A percentile compares a stretch with the other conserved stretches of the same genome.
phyloP scores from a whole-genome alignment of 1,140 invertebrate genomes.

The Brachionus calyciflorus region DNA sequence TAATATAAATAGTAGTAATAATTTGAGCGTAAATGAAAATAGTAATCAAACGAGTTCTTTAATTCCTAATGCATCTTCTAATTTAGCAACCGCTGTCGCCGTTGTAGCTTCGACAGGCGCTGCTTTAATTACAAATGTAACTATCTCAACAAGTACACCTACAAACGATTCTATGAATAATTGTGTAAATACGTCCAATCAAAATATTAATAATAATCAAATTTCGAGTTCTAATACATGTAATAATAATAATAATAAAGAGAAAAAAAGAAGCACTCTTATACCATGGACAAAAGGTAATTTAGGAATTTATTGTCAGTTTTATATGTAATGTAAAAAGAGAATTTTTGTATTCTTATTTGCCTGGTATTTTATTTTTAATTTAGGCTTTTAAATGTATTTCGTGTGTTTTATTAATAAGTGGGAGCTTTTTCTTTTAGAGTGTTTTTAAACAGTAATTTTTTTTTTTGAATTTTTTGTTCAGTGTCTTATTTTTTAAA shows the following conservation, averaged over 20 bases:
- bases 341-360: neutral
- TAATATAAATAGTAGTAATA: neutral
- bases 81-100: neutral
- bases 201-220: too few relatives aligned
- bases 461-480: too few relatives aligned
- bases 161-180: neutral
- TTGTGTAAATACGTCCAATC: neutral
- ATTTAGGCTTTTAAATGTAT: too few relatives aligned
- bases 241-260: neutral
- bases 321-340: neutral
- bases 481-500: neutral
- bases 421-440: too few relatives aligned
- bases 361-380: too few relatives aligned
- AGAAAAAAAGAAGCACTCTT: slow-evolving; percentile 42
- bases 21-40: neutral
- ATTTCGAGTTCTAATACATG: neutral
- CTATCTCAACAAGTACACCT: neutral
- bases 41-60: neutral
- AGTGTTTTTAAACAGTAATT: too few relatives aligned
- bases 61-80: slow-evolving; percentile 29
- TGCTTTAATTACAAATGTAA: slow-evolving; percentile 29
- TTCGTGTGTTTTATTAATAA: too few relatives aligned
- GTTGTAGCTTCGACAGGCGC: slow-evolving; percentile 2
- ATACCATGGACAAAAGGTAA: slow-evolving; percentile 47
- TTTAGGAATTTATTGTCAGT: neutral